Evolutionary conservation across 2,797 vertebrate species (phyloP).

Genomic region (Lindbergichthys nudifrons): DNA sequence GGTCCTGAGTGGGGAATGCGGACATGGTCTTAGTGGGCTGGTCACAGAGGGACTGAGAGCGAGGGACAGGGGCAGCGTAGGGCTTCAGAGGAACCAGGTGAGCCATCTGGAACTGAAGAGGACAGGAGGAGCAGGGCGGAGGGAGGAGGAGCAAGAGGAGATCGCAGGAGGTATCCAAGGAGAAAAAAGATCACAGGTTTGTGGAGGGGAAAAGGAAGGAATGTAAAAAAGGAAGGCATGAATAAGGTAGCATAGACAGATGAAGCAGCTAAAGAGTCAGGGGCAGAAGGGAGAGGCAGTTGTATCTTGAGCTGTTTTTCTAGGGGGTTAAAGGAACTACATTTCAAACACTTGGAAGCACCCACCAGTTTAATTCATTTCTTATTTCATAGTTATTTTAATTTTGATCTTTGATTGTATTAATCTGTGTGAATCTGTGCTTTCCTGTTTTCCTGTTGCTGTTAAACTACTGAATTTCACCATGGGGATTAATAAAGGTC

Average conservation of each 20-base stretch:
- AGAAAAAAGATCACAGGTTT: constrained; percentile 17
- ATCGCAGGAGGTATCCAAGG: constrained; percentile 36
- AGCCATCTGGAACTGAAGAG: constrained; percentile 91
- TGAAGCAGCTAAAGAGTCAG: constrained; percentile 38
- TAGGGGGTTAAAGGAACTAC: neutral
- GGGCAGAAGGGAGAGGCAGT: constrained; percentile 15
- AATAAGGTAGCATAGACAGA: constrained; percentile 41
- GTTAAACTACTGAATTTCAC: no score
- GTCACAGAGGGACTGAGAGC: constrained; percentile 95
- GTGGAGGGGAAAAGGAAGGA: constrained; percentile 21
- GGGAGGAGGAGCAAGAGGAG: constrained; percentile 15
- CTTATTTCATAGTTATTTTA: no score
- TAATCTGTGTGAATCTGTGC: no score
- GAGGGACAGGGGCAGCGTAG: constrained; percentile 92
- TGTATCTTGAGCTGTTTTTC: neutral
- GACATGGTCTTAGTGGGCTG: constrained; percentile 94
- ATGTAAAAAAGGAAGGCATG: constrained; percentile 42
- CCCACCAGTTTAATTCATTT: constrained; percentile 75
- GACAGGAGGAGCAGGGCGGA: constrained; percentile 45
- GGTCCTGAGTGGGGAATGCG: constrained; percentile 92
- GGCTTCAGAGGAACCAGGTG: constrained; percentile 94
- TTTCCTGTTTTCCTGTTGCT: no score
- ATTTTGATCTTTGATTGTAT: no score
- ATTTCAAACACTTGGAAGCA: constrained; percentile 25
- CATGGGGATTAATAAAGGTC: no score